Percentiles rank a stretch among this genome's conserved stretches.
These are phyloP conservation scores for Cassiopea andromeda DNA, from an alignment of 30 jellyfish, hydroid and myxozoan species.

Conservation along the genomic window DNA sequence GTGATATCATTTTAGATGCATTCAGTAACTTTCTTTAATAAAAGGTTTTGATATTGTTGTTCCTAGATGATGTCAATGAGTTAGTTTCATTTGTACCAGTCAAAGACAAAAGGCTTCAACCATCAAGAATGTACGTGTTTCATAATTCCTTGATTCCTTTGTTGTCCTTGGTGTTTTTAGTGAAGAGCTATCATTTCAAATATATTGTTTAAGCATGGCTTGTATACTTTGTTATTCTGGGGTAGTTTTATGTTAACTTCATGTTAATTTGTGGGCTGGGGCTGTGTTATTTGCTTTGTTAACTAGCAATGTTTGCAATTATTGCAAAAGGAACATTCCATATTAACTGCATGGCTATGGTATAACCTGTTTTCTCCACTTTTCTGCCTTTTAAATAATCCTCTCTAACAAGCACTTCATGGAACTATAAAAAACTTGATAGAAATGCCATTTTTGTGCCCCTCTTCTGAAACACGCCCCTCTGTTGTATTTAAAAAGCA, in stretches of 20 bases:
- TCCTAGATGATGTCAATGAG: constrained; percentile 54
- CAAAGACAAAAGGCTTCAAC: constrained; percentile 82
- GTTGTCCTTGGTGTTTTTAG: not conserved
- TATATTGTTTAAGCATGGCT: not conserved
- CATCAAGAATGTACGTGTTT: constrained; percentile 78
- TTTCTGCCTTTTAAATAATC: too few species aligned
- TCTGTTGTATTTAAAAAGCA: too few species aligned
- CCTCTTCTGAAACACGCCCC: too few species aligned
- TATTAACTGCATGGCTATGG: too few species aligned
- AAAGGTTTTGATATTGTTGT: not conserved
- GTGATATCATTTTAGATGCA: too few species aligned
- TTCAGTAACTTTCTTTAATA: too few species aligned
- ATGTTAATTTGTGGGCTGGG: not conserved
- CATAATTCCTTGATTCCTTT: not conserved
- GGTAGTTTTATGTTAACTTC: not conserved
- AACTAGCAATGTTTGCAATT: not conserved
- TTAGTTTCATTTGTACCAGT: constrained; percentile 90
- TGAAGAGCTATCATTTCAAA: not conserved
- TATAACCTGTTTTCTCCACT: too few species aligned
- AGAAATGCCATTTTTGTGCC: too few species aligned
- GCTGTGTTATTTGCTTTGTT: not conserved
- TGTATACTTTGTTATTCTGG: not conserved
- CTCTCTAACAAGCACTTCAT: too few species aligned
- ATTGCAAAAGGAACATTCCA: too few species aligned
- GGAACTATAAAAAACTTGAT: too few species aligned